Base-by-base conservation (phyloP, 1,140 invertebrate genomes). In the Ganaspis sp. region DNA sequence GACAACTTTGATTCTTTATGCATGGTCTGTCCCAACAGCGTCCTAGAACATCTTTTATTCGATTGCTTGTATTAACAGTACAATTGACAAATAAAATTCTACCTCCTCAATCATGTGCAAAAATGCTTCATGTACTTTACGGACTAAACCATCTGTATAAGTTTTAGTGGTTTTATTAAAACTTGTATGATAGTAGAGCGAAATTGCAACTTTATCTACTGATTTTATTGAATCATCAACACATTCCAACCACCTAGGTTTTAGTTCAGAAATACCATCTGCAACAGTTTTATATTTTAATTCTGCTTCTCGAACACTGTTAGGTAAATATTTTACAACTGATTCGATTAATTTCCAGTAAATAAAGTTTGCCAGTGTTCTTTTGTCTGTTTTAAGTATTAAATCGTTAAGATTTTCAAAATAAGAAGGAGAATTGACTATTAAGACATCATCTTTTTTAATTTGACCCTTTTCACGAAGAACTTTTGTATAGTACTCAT, bases 201-300 rank as follows among this genome's bases (percentile, higher is more conserved):
- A 94, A 38, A 95, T 94, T 53, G 96, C 95, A 17, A 95, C 94
- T 71, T 95, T 93, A 0, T 94, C 94, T 80, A 98, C 92, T 85
- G 94, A 95, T 81, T 93, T 92, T 54, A 94, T 93, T 45, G 94
- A 93, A 11, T 94, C 93, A 77, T 95, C 94, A 15, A 95, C 93
- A 81, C 96, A 96, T 81, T 96, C 95, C 90, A 96, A 96, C 96
- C 96, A 97, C 19, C 96, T 92, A 1, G 95, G 93, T 84, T 29
- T 94, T 87, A 3, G 12, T 80, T 95, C 94, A 0, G 93, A 94
- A 79, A 95, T 95, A 0, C 96, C 96, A 19, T 94, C 94, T 0
- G 96, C 86, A 1, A 93, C 93, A 0, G 95, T 95, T 19, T 93
- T 93, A 87, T 95, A 97, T 49, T 94, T 91, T 53, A 96, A 91